Percentiles rank a stretch among this genome's conserved stretches.
These are phyloP conservation scores for Vanessa cardui DNA, from an alignment of 2,888 invertebrate species.

Conservation along the genomic window DNA sequence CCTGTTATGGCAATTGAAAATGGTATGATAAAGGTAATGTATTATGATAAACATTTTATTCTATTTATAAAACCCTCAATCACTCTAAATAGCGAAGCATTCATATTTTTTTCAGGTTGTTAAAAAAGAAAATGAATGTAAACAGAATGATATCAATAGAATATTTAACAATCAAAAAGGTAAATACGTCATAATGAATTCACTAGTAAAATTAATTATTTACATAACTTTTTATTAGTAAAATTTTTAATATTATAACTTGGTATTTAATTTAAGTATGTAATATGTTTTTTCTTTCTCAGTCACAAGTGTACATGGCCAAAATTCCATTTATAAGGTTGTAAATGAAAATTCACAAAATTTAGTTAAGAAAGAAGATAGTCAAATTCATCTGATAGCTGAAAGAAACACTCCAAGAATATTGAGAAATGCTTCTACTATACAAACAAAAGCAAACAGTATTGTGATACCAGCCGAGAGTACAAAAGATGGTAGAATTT, in stretches of 20 bases:
- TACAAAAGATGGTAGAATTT: slow-evolving; percentile 60
- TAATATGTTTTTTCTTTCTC: slow-evolving; percentile 40
- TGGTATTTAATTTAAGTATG: neutral
- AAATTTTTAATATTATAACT: neutral
- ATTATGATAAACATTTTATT: neutral
- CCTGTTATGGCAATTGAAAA: slow-evolving; percentile 77
- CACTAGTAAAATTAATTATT: slow-evolving; percentile 4
- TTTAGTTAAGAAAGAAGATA: slow-evolving; percentile 48
- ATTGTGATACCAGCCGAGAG: slow-evolving; percentile 57
- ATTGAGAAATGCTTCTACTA: slow-evolving; percentile 51
- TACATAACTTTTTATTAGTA: neutral
- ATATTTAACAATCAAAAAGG: slow-evolving; percentile 19
- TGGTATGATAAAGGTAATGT: slow-evolving; percentile 71
- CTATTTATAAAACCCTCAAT: neutral
- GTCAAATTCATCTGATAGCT: slow-evolving; percentile 55
- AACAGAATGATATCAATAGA: slow-evolving; percentile 21
- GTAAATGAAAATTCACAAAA: slow-evolving; percentile 64
- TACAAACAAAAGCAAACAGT: slow-evolving; percentile 43
- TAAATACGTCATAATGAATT: slow-evolving; percentile 16
- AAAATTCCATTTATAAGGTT: slow-evolving; percentile 69
- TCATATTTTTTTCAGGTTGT: slow-evolving; percentile 37
- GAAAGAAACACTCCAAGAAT: slow-evolving; percentile 63
- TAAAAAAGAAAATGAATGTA: slow-evolving; percentile 33
- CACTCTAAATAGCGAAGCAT: neutral
- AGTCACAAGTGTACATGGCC: slow-evolving; percentile 54